These are phyloP conservation scores for Agriopis leucophaearia DNA, from an alignment of 2,888 invertebrate genomes.

Conservation along the genomic window DNA sequence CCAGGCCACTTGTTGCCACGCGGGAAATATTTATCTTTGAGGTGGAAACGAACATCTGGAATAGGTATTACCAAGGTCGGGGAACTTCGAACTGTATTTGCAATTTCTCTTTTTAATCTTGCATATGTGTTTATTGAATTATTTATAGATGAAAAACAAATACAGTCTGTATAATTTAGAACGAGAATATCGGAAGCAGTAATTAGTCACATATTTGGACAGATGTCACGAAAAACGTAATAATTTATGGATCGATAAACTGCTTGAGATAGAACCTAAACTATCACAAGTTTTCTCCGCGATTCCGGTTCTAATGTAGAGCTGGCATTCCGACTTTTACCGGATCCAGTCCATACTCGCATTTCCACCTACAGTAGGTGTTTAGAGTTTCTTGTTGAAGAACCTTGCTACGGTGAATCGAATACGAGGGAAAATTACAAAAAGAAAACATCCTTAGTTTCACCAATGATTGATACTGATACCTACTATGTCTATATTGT, in stretches of 20 bases:
- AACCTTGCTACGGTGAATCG: slow-evolving; percentile 18
- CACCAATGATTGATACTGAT: neutral
- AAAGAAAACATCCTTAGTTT: slow-evolving; percentile 8
- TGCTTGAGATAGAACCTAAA: slow-evolving; percentile 11
- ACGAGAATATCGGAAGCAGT: neutral
- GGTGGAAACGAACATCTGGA: slow-evolving; percentile 22
- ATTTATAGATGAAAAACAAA: neutral
- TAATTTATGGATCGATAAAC: neutral
- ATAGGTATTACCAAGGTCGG: slow-evolving; percentile 17
- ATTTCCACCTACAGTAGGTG: slow-evolving; percentile 34
- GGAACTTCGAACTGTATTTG: slow-evolving; percentile 9
- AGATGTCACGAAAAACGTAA: neutral
- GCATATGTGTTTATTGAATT: neutral
- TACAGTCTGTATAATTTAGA: neutral
- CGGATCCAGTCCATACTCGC: slow-evolving; percentile 40
- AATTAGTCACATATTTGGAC: neutral
- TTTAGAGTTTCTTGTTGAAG: slow-evolving; percentile 26
- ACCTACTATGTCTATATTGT: neutral
- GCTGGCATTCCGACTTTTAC: slow-evolving; percentile 42
- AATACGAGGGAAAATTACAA: neutral
- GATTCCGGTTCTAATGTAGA: slow-evolving; percentile 42
- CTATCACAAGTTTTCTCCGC: slow-evolving; percentile 33
- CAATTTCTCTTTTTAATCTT: neutral
- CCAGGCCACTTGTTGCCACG: slow-evolving; percentile 46
- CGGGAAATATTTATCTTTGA: slow-evolving; percentile 26